Percentiles rank a stretch among this genome's conserved stretches.
phyloP scores from a whole-genome alignment of 2,797 vertebrate species.

The Cercopithecus hamlyni region DNA sequence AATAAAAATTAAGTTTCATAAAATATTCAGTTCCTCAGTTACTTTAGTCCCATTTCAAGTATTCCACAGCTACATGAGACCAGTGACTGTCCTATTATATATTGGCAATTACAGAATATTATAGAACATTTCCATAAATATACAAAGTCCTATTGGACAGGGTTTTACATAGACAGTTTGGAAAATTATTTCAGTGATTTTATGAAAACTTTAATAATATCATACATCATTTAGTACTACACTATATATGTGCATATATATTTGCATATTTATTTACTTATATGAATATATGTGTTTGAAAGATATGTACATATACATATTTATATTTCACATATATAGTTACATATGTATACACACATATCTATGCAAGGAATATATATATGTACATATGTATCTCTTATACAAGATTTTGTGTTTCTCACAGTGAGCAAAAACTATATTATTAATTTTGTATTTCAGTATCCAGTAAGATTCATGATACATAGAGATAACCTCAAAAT shows the following conservation, averaged over 20 bases:
- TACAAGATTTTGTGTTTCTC: background rate
- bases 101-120: background rate
- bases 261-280: background rate
- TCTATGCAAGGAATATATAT: background rate
- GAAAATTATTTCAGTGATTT: background rate
- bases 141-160: background rate
- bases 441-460: background rate
- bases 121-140: background rate
- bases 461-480: background rate
- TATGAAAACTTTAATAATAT: background rate
- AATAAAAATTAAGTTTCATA: background rate
- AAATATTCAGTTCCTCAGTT: background rate
- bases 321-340: background rate
- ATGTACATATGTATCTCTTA: background rate
- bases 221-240: background rate
- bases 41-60: background rate
- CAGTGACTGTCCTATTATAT: background rate
- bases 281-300: background rate
- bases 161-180: background rate
- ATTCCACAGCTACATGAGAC: background rate
- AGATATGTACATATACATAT: background rate
- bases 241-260: background rate
- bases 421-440: background rate
- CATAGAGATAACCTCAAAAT: background rate
- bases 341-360: background rate